Evolutionary conservation across 2,797 vertebrate genomes (phyloP), one percentile per base, ranked within the genome.

Genomic region (Schizothorax lantsangensis): DNA sequence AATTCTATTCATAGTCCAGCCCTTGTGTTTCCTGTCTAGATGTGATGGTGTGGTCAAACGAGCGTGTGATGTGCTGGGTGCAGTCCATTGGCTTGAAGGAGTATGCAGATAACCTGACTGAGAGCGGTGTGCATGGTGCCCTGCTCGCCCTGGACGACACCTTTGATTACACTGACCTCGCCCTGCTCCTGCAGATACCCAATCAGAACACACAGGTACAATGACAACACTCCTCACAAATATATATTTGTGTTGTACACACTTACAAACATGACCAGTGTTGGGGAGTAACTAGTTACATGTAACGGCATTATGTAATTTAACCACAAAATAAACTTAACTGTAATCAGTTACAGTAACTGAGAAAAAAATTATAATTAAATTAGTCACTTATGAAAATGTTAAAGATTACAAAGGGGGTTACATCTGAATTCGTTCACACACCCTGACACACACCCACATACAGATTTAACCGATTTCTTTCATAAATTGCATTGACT

Each of bases 41-140:
- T 89, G 97, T 98, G 92, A 97, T 98, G 97, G 97, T 98, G 78
- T 98, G 97, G 97, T 98, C 97, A 88, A 98, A 98, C 8, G 97
- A 98, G 91, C 95, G 97, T 0, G 97, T 98, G 89, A 97, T 98
- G 97, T 97, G 96, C 92, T 98, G 97, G 97, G 96, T 97, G 77
- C 97, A 97, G 91, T 93, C 92, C 40, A 94, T 98, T 26, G 97
- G 97, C 4, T 95, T 98, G 91, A 98, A 98, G 94, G 97, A 98
- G 89, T 98, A 97, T 52, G 97, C 96, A n/a, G 97, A 97, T 86
- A 98, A 97, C 93, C 95, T 98, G 87, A 93, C 95, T 1, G 97
- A 98, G 93, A 98, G 97, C 15, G 97, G 97, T 47, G 97, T 98
- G 62, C 97, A 98, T 30, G 97, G 97, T 26, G 94, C 97, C 2